Base-by-base conservation (phyloP, 1,140 invertebrate genomes). In the Rhynchophorus ferrugineus region DNA sequence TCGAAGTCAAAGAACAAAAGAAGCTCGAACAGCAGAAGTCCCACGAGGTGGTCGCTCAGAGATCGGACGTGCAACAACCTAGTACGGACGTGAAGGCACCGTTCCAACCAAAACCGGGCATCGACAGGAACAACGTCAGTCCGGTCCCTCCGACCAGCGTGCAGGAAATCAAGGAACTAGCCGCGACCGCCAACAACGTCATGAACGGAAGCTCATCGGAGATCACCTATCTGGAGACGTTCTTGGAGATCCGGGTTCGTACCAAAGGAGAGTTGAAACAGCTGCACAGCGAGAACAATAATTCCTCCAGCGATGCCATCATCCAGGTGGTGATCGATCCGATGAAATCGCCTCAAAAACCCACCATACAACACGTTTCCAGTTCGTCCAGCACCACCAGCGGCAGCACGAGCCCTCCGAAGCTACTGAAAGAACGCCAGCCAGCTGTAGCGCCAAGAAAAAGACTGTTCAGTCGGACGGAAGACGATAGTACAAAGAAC, bases 181-280 rank as follows among this genome's bases (percentile, higher is more conserved):
- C 17, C 29, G 47, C 44, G 16, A 39, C 49, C 18, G 43, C 21
- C 5, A 49, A 58, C 22, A 53, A 58, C 21, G 55, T 61, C 19
- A 60, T 29, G 13, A 61, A 48, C 19, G 49, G 52, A 20, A 57
- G 39, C 36, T 59, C 57, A 44, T 29, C 54, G 0, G 57, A 63
- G 49, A 58, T 70, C 33, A 78, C 80, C 63, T 76, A 76, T 11
- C 57, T 78, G 9, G 76, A 78, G 33, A 75, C 76, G 16, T 73
- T 78, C 39, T 67, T 85, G 38, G 77, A 82, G 7, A 82, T 85
- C 8, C 76, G 87, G 60, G 88, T 89, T 57, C 73, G 85, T 42
- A 90, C 87, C 2, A 89, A 89, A 71, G 87, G 83, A 2, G 87
- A 90, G 71, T 68, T 88, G 14, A 90, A 89, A 70, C 85, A 84